Base-by-base conservation (phyloP, 2,888 invertebrate genomes). In the Lysandra bellargus region DNA sequence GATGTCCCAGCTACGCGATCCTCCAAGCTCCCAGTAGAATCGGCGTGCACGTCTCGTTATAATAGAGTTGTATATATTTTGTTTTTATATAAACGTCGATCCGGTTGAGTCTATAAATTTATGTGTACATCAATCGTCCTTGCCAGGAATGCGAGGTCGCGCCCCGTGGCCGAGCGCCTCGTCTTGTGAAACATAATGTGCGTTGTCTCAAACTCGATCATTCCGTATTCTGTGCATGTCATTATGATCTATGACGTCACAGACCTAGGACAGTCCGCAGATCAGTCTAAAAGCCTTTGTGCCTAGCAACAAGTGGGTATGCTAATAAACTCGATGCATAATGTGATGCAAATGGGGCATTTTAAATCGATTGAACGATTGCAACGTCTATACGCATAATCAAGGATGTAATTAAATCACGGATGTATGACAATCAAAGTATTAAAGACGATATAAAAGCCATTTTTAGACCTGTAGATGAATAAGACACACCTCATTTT, bases 61-160 rank as follows among this genome's bases (percentile, higher is more conserved):
- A 9, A 1, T 75, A 49, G 23, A 49, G 49, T 49, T 49, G 49
- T 75, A 49, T n/a, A 23, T 74, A n/a, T 74, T 23, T 57, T 37
- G 53, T 80, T 79, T 76, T 82, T 80, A 79, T 75, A 79, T 79
- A 81, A 82, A 78, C 75, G 80, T 78, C 78, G 84, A 84, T 86
- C 84, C 83, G 83, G 83, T 84, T 83, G 83, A 84, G 83, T 82
- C 79, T 79, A 81, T 83, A 83, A 84, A 87, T 87, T 88, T 86
- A 87, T 88, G 86, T 86, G 86, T 86, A 83, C 84, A 88, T 89
- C 92, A 84, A 87, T 89, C 94, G 95, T 94, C 95, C 95, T 95
- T 95, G 94, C 85, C 87, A 91, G 90, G 95, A 95, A 95, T 95
- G 95, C 92, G 94, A 95, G 95, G 95, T 88, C 92, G 90, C 86